These are phyloP conservation scores for Erythrolamprus reginae DNA, from an alignment of 2,113 vertebrate species.

Conservation along the genomic window DNA sequence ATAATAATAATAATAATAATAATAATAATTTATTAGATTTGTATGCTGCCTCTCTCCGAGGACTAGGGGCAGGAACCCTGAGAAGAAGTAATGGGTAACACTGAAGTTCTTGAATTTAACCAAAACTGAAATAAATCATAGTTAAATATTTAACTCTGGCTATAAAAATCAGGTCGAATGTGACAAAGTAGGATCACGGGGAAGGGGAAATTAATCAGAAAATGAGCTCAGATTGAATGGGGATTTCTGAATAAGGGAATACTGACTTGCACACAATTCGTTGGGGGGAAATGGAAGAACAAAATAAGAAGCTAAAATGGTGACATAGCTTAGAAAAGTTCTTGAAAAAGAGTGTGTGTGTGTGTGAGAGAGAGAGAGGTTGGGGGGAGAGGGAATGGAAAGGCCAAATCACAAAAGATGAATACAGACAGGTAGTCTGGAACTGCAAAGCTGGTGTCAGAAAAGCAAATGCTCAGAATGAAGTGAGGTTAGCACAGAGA, in stretches of 20 bases:
- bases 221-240: neutral
- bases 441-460: neutral
- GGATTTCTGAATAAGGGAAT: neutral
- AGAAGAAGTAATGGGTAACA: neutral
- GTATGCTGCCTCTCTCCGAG: too few relatives aligned
- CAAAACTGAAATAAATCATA: neutral
- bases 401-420: neutral
- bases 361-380: too few relatives aligned
- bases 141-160: neutral
- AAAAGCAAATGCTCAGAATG: neutral
- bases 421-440: neutral
- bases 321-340: neutral
- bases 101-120: neutral
- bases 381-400: neutral
- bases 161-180: neutral
- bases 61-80: neutral
- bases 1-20: too few relatives aligned
- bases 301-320: neutral
- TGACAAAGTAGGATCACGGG: neutral
- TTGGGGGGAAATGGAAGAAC: neutral
- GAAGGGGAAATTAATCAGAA: neutral
- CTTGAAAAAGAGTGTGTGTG: neutral
- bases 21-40: too few relatives aligned
- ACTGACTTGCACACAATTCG: neutral
- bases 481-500: neutral